Base-by-base conservation (phyloP, 2,888 invertebrate species). In the Meiosimyza decipiens region DNA sequence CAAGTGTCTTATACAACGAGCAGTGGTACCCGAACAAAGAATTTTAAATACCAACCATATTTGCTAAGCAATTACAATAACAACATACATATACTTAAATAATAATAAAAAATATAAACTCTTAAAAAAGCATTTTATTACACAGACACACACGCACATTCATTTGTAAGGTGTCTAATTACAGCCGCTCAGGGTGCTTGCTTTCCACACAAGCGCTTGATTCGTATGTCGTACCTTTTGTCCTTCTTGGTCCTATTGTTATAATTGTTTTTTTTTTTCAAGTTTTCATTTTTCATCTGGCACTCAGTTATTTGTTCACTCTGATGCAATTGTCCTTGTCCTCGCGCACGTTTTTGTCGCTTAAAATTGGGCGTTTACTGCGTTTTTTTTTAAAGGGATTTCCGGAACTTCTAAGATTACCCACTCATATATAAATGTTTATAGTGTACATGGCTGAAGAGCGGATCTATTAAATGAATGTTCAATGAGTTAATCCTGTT, bases 341-440 rank as follows among this genome's bases (percentile, higher is more conserved):
- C 59, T 60, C 28, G 22, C 28, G 59, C 55, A 33, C 57, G 12
- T 18, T 13, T 47, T 57, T 59, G 59, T 59, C 57, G 57, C 57
- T 50, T 16, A 22, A 28, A 68, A 68, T 22, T n/a, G 22, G 68
- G 68, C 68, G 68, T 57, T 15, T 16, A 59, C 68, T n/a, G 9
- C 18, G 18, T 57, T 68, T 68, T 68, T 68, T 68, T 68, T 68
- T 40, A 40, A 40, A 55, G 12, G 57, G 16, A 57, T 52, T 57
- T 68, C 68, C 68, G 68, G 57, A 33, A 57, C 28, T 18, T 68
- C 68, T 68, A 49, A 9, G 59, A 50, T 68, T 68, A 49, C 68
- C 59, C 57, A 28, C 11, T 33, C 28, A 28, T 9, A 33, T n/a
- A 11, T 5, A 9, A 5, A 1, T 6, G 54, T 16, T 4, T 28